Conservation (phyloP, 2,797 vertebrate genomes). For the Erethizon dorsatum region DNA sequence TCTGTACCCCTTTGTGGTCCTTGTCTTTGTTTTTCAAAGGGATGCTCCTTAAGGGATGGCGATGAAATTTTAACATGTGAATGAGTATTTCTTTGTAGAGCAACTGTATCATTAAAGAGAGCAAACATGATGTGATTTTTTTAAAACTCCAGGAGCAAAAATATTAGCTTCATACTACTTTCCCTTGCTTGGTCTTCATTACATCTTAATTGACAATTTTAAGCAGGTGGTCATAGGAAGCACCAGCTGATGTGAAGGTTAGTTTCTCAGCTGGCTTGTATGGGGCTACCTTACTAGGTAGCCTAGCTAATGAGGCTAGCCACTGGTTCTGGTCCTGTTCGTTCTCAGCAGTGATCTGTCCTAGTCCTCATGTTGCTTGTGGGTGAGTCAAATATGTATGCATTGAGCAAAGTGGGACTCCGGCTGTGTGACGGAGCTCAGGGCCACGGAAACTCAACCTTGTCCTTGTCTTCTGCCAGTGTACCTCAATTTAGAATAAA, state of each 20-base stretch:
- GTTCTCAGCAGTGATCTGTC: background rate
- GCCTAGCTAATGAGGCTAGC: constrained; percentile 25
- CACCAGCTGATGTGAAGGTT: background rate
- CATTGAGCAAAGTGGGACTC: constrained; percentile 58
- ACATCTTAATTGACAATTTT: background rate
- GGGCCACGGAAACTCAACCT: constrained; percentile 53
- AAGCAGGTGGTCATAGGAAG: background rate
- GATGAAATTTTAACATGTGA: constrained; percentile 9
- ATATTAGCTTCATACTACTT: background rate
- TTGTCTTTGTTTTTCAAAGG: background rate
- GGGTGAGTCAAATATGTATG: constrained; percentile 7
- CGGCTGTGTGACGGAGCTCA: constrained; percentile 73
- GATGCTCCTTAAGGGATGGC: background rate
- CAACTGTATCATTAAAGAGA: background rate
- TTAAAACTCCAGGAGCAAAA: background rate
- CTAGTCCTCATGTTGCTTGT: constrained; percentile 42
- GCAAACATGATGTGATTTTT: background rate
- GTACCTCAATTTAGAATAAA: constrained; percentile 72
- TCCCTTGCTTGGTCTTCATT: background rate
- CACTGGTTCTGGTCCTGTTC: background rate
- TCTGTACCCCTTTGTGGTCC: background rate
- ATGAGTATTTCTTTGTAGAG: constrained; percentile 18
- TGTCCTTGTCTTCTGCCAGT: constrained; percentile 63
- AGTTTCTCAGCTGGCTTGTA: background rate
- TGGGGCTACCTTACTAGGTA: background rate